Evolutionary conservation across 30 jellyfish, hydroid and myxozoan species (phyloP), one percentile per base, ranked within the genome.

Genomic region (Aurelia aurita): DNA sequence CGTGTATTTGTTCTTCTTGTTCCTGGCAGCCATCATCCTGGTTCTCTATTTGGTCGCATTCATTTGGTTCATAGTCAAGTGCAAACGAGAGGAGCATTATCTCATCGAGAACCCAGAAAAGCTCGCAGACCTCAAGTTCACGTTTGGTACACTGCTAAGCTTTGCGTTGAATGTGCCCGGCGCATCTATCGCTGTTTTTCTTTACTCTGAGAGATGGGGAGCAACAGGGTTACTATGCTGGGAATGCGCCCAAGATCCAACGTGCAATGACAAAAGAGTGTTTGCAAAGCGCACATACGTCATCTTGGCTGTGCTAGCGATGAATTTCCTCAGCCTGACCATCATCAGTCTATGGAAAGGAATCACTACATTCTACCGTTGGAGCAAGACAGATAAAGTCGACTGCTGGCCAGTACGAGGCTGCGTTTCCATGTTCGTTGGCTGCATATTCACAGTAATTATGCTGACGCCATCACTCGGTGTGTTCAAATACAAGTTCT

Each of bases 401-500:
- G 98, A 91, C 59, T 91, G 98, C 80, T 91, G 98, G 98, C 98
- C 92, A 59, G 83, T 91, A 44, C 91, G 98, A 25, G 98, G 98
- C 79, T 91, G 98, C 68, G 98, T 91, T 22, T 89, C 98, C 58
- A 20, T 91, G 69, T 91, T 91, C 78, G 98, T 91, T 39, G 98
- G 98, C 16, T 77, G 89, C 79, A 72, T 70, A 80, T 85, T 54
- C 80, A 82, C 87, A 11, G 88, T 91, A 59, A 74, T 91, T 10
- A 86, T 91, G 95, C 53, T 91, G n/a, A 82, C 98, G 55, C 98
- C 98, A 58, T 82, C 96, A 43, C 91, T 91, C 21, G 98, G 98
- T 58, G 98, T 91, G 23, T 84, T 85, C 87, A 91, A 91, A 57
- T 91, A 82, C 95, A 86, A 91, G 94, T 85, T 91, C 80, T 91